Conservation (phyloP, 2,797 vertebrate species). For the Sebastiscus albofasciatus region DNA sequence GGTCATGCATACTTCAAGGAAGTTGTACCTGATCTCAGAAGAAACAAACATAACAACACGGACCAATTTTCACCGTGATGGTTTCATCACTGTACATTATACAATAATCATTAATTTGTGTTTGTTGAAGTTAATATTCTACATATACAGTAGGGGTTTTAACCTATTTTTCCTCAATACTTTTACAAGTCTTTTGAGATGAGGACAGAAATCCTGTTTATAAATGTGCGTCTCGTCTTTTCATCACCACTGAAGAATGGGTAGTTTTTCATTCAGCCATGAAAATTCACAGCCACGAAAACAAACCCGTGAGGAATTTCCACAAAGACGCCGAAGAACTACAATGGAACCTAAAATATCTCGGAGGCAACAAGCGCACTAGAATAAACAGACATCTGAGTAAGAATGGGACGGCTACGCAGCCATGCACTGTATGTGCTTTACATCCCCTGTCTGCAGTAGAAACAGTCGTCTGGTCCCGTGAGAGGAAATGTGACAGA, state of each 20-base stretch:
- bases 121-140: background rate
- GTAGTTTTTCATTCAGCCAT: slow-evolving; percentile 5
- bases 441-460: slow-evolving; percentile 24
- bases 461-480: slow-evolving; percentile 22
- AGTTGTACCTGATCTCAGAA: background rate
- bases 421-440: slow-evolving; percentile 22
- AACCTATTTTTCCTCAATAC: background rate
- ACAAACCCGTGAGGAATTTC: slow-evolving; percentile 36
- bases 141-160: background rate
- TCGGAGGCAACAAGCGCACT: slow-evolving; percentile 25
- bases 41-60: background rate
- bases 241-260: slow-evolving; percentile 10
- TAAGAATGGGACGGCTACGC: slow-evolving; percentile 50
- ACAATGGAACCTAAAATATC: slow-evolving; percentile 63
- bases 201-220: background rate
- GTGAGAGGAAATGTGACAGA: slow-evolving; percentile 42
- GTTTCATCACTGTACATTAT: background rate
- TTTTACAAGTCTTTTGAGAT: background rate
- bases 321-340: slow-evolving; percentile 31
- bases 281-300: slow-evolving; percentile 24
- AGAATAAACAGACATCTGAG: slow-evolving; percentile 58
- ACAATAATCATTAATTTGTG: background rate
- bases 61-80: background rate
- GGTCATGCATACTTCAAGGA: background rate
- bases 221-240: background rate